Percentiles rank a stretch among this genome's conserved stretches.
These are phyloP conservation scores for Drosophila leonis DNA, from an alignment of 2,888 invertebrate genomes.

Conservation along the genomic window DNA sequence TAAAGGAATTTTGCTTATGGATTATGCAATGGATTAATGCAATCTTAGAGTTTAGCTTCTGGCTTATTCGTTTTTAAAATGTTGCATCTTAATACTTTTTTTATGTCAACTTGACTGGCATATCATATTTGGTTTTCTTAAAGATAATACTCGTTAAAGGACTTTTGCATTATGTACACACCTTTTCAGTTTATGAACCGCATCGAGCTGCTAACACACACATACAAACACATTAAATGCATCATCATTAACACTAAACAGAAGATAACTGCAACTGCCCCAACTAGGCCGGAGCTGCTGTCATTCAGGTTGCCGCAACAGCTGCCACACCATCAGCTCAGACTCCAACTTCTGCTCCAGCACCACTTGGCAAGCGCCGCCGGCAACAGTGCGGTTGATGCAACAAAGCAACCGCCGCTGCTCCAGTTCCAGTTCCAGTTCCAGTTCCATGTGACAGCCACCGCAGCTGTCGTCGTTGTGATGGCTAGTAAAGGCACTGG, in stretches of 20 bases:
- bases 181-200: slow-evolving; percentile 57
- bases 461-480: slow-evolving; percentile 60
- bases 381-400: slow-evolving; percentile 34
- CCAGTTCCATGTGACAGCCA: slow-evolving; percentile 70
- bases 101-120: slow-evolving; percentile 51
- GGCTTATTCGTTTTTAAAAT: slow-evolving; percentile 44
- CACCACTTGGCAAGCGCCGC: slow-evolving; percentile 33
- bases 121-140: slow-evolving; percentile 52
- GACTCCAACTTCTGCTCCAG: slow-evolving; percentile 41
- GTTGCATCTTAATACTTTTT: slow-evolving; percentile 62
- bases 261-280: slow-evolving; percentile 64
- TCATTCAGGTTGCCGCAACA: slow-evolving; percentile 48
- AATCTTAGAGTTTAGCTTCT: slow-evolving; percentile 36
- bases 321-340: slow-evolving; percentile 55
- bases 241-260: slow-evolving; percentile 65
- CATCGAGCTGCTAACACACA: slow-evolving; percentile 26
- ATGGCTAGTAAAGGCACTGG: slow-evolving; percentile 73
- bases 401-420: slow-evolving; percentile 44
- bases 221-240: slow-evolving; percentile 72
- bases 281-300: slow-evolving; percentile 71
- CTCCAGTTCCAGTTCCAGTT: slow-evolving; percentile 60
- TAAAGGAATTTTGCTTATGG: slow-evolving; percentile 19
- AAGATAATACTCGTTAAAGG: slow-evolving; percentile 76
- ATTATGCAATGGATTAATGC: slow-evolving; percentile 15
- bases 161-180: slow-evolving; percentile 68